phyloP scores from a whole-genome alignment of 1,140 invertebrate genomes.

The Drosophila lacertosa region DNA sequence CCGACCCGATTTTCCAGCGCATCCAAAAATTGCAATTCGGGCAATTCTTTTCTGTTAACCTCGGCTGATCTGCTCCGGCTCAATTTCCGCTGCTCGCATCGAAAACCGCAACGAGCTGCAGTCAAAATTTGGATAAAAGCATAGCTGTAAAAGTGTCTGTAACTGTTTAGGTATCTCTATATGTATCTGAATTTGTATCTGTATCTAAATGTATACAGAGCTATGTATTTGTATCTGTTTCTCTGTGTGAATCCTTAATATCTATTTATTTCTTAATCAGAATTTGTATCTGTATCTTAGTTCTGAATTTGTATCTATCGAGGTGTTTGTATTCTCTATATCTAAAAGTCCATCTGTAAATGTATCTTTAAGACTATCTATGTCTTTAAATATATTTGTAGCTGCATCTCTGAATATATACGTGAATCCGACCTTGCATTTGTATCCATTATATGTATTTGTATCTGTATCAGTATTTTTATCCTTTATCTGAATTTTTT shows the following conservation, averaged over 20 bases:
- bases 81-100: conserved; percentile 36
- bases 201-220: neutral
- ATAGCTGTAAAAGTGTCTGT: neutral
- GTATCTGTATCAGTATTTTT: neutral
- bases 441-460: no score
- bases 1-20: neutral
- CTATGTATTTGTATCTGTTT: neutral
- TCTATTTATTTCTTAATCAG: no score
- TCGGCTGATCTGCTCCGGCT: conserved; percentile 5
- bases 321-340: no score
- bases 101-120: conserved; percentile 33
- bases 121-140: neutral
- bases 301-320: no score
- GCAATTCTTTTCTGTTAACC: conserved; percentile 9
- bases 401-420: no score
- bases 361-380: no score
- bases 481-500: no score
- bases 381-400: no score
- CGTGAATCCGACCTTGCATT: no score
- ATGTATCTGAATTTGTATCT: conserved; percentile 7
- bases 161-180: neutral
- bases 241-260: no score
- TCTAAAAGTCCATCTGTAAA: no score
- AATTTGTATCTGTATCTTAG: no score
- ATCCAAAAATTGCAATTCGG: conserved; percentile 3